Base-by-base conservation (phyloP, 2,888 invertebrate genomes). In the Diaprepes abbreviatus region DNA sequence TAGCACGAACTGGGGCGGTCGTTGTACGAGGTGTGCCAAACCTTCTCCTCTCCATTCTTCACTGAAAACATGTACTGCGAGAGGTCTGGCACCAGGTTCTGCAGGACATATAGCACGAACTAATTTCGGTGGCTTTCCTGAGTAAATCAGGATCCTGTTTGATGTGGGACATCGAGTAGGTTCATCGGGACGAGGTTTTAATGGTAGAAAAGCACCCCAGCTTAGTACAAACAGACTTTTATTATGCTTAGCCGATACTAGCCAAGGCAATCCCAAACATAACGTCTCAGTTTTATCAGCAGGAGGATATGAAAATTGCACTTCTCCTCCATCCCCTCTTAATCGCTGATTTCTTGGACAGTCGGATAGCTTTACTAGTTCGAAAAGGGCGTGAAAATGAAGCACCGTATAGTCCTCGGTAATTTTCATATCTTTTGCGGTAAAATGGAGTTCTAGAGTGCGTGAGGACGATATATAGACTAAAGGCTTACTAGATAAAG, bases 391-490 rank as follows among this genome's bases (percentile, higher is more conserved):
- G 78, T 90, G 91, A 83, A 94, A 94, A 84, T 91, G 92, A 59
- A 95, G 87, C 79, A 92, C 90, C 28, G 93, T 89, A 81, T 93
- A 94, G 83, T 96, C 93, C 83, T 95, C 93, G 55, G 90, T 89
- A 59, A 94, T 89, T 77, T 89, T 88, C 85, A 95, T 89, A 62
- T 89, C 86, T 71, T 90, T 89, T 71, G 94, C 89, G 77, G 90
- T 88, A 82, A 94, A 92, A 76, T 90, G 91, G 66, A 95, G 85
- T 84, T 94, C 94, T 79, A 95, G 85, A 45, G 90, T 89, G 69
- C 89, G 85, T 21, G 91, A 89, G 31, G 90, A 86, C 7, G 92
- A 91, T 70, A 89, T 83, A 80, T 91, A 89, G 45, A 88, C 88
- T 64, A 91, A 78, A 1, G 91, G 90, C 35, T 88, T 86, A 74